A percentile compares a stretch with the other conserved stretches of the same genome.
phyloP scores from a whole-genome alignment of 2,888 invertebrate genomes.

The Sicus ferrugineus region DNA sequence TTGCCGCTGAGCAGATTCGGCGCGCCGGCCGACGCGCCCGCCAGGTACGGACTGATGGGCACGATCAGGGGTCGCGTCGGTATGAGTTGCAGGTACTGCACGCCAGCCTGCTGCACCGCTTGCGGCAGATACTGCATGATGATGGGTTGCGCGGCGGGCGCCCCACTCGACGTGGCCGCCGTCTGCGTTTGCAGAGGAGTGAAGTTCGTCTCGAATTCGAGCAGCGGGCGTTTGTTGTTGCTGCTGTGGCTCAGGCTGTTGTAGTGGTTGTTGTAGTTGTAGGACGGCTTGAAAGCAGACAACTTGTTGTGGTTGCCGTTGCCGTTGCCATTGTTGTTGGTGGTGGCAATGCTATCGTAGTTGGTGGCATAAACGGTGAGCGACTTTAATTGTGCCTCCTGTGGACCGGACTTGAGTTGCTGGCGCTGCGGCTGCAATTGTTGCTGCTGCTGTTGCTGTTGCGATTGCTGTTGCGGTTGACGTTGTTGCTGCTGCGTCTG shows the following conservation, averaged over 20 bases:
- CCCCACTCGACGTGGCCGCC: neutral
- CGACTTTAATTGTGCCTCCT: slow-evolving; percentile 57
- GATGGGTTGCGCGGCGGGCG: slow-evolving; percentile 49
- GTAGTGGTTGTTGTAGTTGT: slow-evolving; percentile 40
- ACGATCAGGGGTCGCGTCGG: slow-evolving; percentile 62
- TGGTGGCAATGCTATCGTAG: slow-evolving; percentile 48
- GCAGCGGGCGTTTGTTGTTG: slow-evolving; percentile 40
- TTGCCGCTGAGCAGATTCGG: too few species aligned
- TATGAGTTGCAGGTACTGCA: slow-evolving; percentile 62
- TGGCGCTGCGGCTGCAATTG: slow-evolving; percentile 37
- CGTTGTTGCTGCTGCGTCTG: slow-evolving; percentile 34
- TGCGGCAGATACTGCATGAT: slow-evolving; percentile 63
- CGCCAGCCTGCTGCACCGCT: slow-evolving; percentile 52
- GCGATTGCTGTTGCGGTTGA: slow-evolving; percentile 41
- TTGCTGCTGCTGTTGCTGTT: slow-evolving; percentile 37
- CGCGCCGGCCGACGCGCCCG: slow-evolving; percentile 22
- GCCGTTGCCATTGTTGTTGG: slow-evolving; percentile 37
- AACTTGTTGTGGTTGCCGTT: slow-evolving; percentile 37
- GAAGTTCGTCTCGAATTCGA: slow-evolving; percentile 60
- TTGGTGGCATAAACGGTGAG: slow-evolving; percentile 58
- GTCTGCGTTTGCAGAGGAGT: slow-evolving; percentile 52
- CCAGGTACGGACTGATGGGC: slow-evolving; percentile 58
- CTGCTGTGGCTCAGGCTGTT: slow-evolving; percentile 31
- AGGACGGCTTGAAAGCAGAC: slow-evolving; percentile 53
- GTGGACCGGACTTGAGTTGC: slow-evolving; percentile 37